A percentile compares a stretch with the other conserved stretches of the same genome.
phyloP scores from a whole-genome alignment of 2,797 vertebrate species.

The Lagocephalus sceleratus region DNA sequence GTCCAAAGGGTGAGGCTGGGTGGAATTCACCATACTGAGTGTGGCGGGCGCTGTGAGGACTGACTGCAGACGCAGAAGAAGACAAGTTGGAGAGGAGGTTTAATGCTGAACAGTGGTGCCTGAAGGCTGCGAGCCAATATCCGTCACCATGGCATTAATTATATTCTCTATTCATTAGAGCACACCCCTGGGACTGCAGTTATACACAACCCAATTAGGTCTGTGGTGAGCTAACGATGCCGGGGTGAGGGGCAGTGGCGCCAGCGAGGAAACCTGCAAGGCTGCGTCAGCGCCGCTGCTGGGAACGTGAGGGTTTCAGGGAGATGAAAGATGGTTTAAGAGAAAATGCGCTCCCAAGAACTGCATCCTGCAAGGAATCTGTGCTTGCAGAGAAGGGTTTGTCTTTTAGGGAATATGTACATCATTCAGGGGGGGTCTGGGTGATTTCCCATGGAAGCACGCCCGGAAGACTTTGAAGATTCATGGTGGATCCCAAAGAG shows the following conservation, averaged over 20 bases:
- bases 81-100: conserved; percentile 50
- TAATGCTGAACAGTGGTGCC: conserved; percentile 57
- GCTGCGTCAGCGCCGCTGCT: conserved; percentile 36
- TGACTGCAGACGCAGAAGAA: conserved; percentile 38
- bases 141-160: conserved; percentile 73
- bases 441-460: too few species aligned
- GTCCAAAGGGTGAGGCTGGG: conserved; percentile 13
- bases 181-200: conserved; percentile 55
- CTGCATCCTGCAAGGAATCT: conserved; percentile 8
- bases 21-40: conserved; percentile 16
- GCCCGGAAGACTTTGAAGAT: too few species aligned
- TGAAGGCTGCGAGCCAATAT: conserved; percentile 64
- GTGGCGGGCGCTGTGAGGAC: conserved; percentile 3
- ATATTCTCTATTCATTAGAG: conserved; percentile 76
- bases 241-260: conserved; percentile 47
- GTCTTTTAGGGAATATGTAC: conserved; percentile 13
- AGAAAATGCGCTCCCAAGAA: conserved; percentile 43
- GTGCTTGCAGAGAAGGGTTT: background rate
- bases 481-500: too few species aligned
- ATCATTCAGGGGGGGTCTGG: background rate
- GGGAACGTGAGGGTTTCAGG: conserved; percentile 19
- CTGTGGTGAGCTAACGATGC: conserved; percentile 67
- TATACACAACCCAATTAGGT: conserved; percentile 76
- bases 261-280: conserved; percentile 45
- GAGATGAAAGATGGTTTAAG: conserved; percentile 43